Evolutionary conservation across 64 coral and sea anemone species (phyloP).

Genomic region (Astreopora myriophthalma): DNA sequence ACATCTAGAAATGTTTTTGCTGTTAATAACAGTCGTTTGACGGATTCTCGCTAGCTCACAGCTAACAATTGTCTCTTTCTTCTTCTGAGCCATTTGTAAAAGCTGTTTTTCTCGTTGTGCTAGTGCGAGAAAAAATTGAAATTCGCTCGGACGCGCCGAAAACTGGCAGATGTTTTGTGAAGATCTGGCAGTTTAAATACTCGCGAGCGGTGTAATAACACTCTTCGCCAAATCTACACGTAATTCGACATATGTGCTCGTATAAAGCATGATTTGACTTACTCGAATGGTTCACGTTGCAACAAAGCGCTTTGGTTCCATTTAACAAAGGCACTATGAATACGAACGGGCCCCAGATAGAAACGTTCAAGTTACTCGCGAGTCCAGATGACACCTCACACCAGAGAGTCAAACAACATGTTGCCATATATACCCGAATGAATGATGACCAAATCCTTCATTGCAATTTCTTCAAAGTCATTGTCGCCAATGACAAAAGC

Average conservation of each 20-base stretch:
- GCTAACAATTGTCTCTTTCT: background rate
- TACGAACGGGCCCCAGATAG: background rate
- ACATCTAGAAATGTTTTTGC: slow-evolving; percentile 53
- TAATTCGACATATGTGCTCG: slow-evolving; percentile 3
- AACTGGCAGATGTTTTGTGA: slow-evolving; percentile 30
- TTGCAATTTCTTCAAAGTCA: slow-evolving; percentile 30
- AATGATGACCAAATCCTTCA: background rate
- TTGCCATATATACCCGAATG: slow-evolving; percentile 13
- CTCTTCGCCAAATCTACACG: background rate
- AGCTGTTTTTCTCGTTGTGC: background rate
- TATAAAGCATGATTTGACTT: background rate
- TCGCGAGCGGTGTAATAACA: slow-evolving; percentile 3
- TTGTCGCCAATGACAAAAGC: slow-evolving; percentile 2
- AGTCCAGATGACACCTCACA: slow-evolving; percentile 31
- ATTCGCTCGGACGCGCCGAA: background rate
- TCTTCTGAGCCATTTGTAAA: background rate
- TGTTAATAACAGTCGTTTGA: slow-evolving; percentile 11
- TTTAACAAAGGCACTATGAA: background rate
- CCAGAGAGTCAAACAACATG: slow-evolving; percentile 29
- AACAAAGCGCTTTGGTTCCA: background rate
- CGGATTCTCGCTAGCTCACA: background rate
- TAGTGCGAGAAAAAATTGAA: slow-evolving; percentile 7
- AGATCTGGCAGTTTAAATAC: slow-evolving; percentile 1
- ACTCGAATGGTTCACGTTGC: slow-evolving; percentile 8
- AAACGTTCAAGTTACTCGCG: background rate